Percentiles rank a stretch among this genome's conserved stretches.
These are phyloP conservation scores for Halcyon senegalensis DNA, from an alignment of 2,113 vertebrate species.

Conservation along the genomic window DNA sequence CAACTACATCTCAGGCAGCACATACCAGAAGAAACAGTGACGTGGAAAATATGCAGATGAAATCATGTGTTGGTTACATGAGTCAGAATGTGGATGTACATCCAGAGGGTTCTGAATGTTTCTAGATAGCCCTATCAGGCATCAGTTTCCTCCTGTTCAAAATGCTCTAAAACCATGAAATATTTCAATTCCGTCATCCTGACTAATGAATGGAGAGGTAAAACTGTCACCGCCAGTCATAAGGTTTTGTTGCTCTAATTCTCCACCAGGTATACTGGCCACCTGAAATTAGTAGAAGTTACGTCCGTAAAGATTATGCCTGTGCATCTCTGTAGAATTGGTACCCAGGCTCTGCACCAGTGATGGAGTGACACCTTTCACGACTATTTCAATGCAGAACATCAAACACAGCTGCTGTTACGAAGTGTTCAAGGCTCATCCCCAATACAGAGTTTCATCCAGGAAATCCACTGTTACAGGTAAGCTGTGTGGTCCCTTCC, in stretches of 20 bases:
- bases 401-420: background rate
- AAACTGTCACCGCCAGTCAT: background rate
- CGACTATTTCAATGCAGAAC: background rate
- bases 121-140: background rate
- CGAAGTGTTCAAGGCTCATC: background rate
- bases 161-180: background rate
- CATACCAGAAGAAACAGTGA: rapidly evolving
- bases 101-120: background rate
- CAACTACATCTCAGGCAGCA: background rate
- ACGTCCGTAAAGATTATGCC: background rate
- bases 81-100: background rate
- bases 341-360: background rate
- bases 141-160: background rate
- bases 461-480: background rate
- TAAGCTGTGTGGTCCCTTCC: background rate
- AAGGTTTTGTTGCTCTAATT: background rate
- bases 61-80: background rate
- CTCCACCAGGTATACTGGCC: background rate
- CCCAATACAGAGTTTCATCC: background rate
- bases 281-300: background rate
- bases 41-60: background rate
- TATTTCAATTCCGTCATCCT: background rate
- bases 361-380: background rate
- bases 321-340: background rate
- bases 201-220: background rate